Evolutionary conservation across 2,113 vertebrate genomes (phyloP), one percentile per base, ranked within the genome.

Genomic region (Anguilla rostrata): DNA sequence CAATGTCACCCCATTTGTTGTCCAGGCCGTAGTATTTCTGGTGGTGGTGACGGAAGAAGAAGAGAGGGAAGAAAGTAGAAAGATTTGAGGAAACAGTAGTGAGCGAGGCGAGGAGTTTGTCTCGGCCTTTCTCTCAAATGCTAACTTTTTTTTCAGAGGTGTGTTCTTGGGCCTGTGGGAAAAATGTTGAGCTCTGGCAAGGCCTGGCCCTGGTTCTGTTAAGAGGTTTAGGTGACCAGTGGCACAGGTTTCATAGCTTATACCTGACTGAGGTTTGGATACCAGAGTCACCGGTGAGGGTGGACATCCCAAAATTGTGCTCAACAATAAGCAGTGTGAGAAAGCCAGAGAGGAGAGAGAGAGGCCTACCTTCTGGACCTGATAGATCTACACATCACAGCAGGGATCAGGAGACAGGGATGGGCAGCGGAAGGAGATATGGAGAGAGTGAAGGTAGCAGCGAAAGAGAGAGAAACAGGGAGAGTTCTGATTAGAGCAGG

Each of bases 11-110:
- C 97, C 97, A 99, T 90, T 97, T 98, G 94, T 94, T 94, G 91
- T 99, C 97, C 94, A 94, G 92, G 93, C 98, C 98, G 90, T 97
- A 99, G 93, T 99, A 99, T 93, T 99, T 99, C 98, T 99, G 93
- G 93, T 91, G 84, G 83, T 86, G 78, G 82, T 43, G 41, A 83
- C 75, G 85, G 81, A 53, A 81, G 57, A 88, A 57, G 83, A 57
- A 40, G 81, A 43, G 83, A 79, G 39, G 71, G n/a, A 39, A 63
- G 8, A 78, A 84, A 87, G 79, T 78, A 66, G 84, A 83, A 39
- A 83, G 22, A 53, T 11, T 79, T 80, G 40, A 84, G 12, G 20
- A 8, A 66, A 39, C 20, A 40, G 29, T 39, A 43, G 81, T 34
- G 29, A 57, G 43, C 34, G 22, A 7, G 46, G 80, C 29, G 0